Evolutionary conservation across 2,113 vertebrate genomes (phyloP).

Genomic region (Baryphthengus martii): DNA sequence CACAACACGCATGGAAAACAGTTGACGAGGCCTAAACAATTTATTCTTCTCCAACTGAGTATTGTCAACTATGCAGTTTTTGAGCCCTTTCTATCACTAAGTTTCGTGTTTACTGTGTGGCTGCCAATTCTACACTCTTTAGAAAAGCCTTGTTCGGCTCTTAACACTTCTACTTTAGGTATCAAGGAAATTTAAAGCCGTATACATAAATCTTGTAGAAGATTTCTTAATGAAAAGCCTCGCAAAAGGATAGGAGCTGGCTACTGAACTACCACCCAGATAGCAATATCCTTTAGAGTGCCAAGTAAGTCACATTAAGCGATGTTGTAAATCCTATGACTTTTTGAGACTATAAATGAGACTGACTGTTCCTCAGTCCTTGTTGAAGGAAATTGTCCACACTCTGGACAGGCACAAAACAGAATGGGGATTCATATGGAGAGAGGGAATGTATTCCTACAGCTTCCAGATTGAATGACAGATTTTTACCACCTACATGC

Average conservation of each 20-base stretch:
- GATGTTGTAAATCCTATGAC: background rate
- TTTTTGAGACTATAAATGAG: conserved; percentile 5
- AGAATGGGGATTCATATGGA: conserved; percentile 32
- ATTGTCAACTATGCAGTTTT: background rate
- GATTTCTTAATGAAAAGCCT: background rate
- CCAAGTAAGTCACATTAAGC: background rate
- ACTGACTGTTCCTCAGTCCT: background rate
- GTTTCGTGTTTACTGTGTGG: background rate
- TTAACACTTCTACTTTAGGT: background rate
- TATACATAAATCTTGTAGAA: background rate
- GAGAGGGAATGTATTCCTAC: conserved; percentile 8
- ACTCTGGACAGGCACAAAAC: conserved; percentile 25
- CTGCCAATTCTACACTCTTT: background rate
- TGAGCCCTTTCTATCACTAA: background rate
- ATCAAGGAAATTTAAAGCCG: background rate
- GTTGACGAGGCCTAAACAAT: background rate
- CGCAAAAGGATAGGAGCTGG: background rate
- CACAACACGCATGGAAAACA: background rate
- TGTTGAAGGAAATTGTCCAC: background rate
- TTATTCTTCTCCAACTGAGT: background rate
- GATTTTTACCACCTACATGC: conserved; percentile 42
- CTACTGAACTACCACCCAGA: background rate
- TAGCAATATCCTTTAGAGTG: background rate
- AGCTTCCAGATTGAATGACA: conserved; percentile 48
- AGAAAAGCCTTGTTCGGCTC: background rate